A percentile compares a stretch with the other conserved stretches of the same genome.
Evolutionary conservation across 2,888 invertebrate genomes (phyloP).

Genomic region (Drosophila subsilvestris): DNA sequence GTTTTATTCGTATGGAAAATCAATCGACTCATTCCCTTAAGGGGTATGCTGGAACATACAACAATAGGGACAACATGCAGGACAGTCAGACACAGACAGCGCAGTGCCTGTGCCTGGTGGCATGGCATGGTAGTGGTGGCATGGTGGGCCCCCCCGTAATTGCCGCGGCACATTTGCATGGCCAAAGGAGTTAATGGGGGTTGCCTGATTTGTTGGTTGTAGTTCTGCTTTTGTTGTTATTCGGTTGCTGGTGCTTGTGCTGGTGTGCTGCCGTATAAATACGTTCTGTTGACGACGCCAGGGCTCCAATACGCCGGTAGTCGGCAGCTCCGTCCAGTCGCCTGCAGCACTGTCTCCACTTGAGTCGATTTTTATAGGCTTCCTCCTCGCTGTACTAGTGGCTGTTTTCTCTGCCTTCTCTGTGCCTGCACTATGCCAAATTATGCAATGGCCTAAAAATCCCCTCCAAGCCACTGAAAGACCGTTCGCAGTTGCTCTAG

Average conservation of each 20-base stretch:
- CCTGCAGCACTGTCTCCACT: conserved; percentile 28
- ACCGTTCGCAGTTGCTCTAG: conserved; percentile 15
- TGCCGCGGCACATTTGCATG: conserved; percentile 77
- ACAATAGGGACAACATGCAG: conserved; percentile 37
- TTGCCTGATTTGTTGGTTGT: conserved; percentile 67
- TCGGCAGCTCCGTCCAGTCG: conserved; percentile 60
- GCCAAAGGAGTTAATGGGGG: conserved; percentile 77
- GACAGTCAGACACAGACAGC: conserved; percentile 43
- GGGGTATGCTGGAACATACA: conserved; percentile 14
- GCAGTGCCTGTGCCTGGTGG: conserved; percentile 9
- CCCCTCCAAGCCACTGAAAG: background rate
- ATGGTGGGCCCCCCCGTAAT: conserved; percentile 52
- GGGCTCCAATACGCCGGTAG: conserved; percentile 80
- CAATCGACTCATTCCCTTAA: conserved; percentile 3
- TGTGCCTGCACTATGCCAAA: conserved; percentile 39
- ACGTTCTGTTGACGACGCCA: conserved; percentile 62
- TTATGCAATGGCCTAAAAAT: conserved; percentile 58
- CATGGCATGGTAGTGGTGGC: conserved; percentile 13
- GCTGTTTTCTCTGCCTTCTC: conserved; percentile 26
- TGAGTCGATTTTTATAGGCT: conserved; percentile 29
- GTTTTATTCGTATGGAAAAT: background rate
- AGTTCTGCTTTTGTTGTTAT: conserved; percentile 55
- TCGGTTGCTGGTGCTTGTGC: conserved; percentile 57
- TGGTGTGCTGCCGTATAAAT: conserved; percentile 76
- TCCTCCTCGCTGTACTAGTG: conserved; percentile 6